Evolutionary conservation across 2,888 invertebrate genomes (phyloP).

Genomic region (Julus scanicus): DNA sequence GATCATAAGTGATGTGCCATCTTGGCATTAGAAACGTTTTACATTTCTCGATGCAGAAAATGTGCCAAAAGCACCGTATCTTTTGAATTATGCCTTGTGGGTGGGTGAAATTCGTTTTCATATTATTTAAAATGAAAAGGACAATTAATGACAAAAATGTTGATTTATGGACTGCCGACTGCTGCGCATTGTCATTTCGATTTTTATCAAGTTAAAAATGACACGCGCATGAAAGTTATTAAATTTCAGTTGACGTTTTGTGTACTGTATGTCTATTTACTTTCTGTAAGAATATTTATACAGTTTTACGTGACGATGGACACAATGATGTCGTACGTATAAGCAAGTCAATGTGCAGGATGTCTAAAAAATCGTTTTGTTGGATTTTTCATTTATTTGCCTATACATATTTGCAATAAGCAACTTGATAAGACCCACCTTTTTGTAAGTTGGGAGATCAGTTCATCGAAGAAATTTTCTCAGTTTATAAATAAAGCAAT

Average conservation of each 20-base stretch:
- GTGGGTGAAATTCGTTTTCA: neutral
- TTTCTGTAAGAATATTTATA: neutral
- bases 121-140: neutral
- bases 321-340: neutral
- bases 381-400: too few relatives aligned
- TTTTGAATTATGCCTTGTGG: neutral
- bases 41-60: too few relatives aligned
- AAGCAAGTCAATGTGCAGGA: neutral
- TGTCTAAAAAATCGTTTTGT: neutral
- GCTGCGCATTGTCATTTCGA: neutral
- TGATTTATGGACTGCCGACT: conserved; percentile 24
- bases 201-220: conserved; percentile 20
- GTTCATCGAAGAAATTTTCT: too few relatives aligned
- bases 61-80: too few relatives aligned
- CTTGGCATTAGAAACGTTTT: too few relatives aligned
- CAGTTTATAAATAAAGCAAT: neutral
- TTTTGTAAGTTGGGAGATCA: too few relatives aligned
- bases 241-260: neutral
- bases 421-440: too few relatives aligned
- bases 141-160: neutral
- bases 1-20: neutral
- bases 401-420: too few relatives aligned
- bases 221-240: conserved; percentile 23
- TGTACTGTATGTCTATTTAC: neutral
- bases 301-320: neutral